These are phyloP conservation scores for Cotesia glomerata DNA, from an alignment of 1,140 invertebrate genomes.

Conservation along the genomic window DNA sequence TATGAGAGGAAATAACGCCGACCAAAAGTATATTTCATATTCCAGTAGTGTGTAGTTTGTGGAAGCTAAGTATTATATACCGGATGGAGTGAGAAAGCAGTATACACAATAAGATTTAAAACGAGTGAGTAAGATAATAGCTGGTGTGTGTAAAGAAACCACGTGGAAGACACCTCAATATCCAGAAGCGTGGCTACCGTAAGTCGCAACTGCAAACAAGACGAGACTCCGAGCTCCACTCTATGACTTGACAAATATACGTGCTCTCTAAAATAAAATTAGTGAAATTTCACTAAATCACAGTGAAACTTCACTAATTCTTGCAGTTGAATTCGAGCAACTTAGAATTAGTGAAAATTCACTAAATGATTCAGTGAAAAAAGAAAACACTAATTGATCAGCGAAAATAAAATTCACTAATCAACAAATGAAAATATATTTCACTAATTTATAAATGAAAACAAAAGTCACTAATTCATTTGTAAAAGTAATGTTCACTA, in stretches of 20 bases:
- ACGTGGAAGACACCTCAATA: slow-evolving; percentile 56
- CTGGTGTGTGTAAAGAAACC: slow-evolving; percentile 58
- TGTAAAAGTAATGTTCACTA: no score
- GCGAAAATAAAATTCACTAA: no score
- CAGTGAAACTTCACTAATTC: no score
- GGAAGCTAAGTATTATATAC: background rate
- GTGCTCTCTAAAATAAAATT: no score
- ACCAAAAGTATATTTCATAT: background rate
- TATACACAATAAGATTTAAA: slow-evolving; percentile 21
- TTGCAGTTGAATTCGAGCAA: no score
- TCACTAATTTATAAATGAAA: no score
- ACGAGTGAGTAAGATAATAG: slow-evolving; percentile 34
- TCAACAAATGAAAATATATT: no score
- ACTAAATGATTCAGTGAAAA: no score
- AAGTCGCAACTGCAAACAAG: slow-evolving; percentile 53
- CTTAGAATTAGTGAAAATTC: no score
- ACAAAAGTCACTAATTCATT: no score
- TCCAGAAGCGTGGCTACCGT: slow-evolving; percentile 49
- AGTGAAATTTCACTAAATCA: no score
- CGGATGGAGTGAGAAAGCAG: background rate
- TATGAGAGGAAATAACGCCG: background rate
- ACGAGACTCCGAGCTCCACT: slow-evolving; percentile 36
- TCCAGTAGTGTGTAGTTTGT: background rate
- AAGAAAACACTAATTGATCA: no score
- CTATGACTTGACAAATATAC: slow-evolving; percentile 46